Evolutionary conservation across 2,797 vertebrate genomes (phyloP).

Genomic region (Tiaroga cobitis): DNA sequence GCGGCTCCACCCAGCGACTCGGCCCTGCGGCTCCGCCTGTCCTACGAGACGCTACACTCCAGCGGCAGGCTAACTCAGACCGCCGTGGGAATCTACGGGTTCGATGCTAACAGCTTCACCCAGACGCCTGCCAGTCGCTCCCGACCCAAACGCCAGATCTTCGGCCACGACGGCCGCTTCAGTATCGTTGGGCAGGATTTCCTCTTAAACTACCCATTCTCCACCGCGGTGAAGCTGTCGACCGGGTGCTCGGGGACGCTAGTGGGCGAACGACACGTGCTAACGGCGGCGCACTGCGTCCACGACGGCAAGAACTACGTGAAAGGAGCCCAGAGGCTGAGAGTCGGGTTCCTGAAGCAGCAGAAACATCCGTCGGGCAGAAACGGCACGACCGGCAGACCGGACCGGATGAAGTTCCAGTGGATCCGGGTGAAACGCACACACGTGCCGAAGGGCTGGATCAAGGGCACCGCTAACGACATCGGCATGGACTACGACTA

Average conservation of each 20-base stretch:
- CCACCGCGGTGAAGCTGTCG: constrained; percentile 94
- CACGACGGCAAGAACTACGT: constrained; percentile 97
- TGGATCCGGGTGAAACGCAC: constrained; percentile 97
- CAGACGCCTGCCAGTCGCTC: constrained; percentile 58
- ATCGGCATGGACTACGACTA: constrained; percentile 99
- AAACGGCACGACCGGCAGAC: constrained; percentile 74
- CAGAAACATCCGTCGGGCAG: constrained; percentile 78
- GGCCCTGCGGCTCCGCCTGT: constrained; percentile 85
- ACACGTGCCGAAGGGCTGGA: constrained; percentile 97
- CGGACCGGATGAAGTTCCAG: constrained; percentile 93
- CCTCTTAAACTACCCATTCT: constrained; percentile 94
- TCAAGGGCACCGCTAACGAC: constrained; percentile 94
- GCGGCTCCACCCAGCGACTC: constrained; percentile 83
- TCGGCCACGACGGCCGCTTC: constrained; percentile 92
- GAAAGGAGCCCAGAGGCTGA: constrained; percentile 94
- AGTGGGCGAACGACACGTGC: constrained; percentile 92
- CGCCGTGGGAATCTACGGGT: constrained; percentile 87
- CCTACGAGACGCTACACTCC: constrained; percentile 91
- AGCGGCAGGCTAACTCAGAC: constrained; percentile 90
- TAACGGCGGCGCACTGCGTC: constrained; percentile 95
- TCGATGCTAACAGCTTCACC: constrained; percentile 61
- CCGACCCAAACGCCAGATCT: constrained; percentile 89
- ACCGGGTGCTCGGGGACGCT: constrained; percentile 94
- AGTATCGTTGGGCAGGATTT: constrained; percentile 93
- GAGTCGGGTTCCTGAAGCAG: constrained; percentile 92